Percentiles rank a stretch among this genome's conserved stretches.
phyloP scores from a whole-genome alignment of 2,888 invertebrate genomes.

The Lampropteryx suffumata region DNA sequence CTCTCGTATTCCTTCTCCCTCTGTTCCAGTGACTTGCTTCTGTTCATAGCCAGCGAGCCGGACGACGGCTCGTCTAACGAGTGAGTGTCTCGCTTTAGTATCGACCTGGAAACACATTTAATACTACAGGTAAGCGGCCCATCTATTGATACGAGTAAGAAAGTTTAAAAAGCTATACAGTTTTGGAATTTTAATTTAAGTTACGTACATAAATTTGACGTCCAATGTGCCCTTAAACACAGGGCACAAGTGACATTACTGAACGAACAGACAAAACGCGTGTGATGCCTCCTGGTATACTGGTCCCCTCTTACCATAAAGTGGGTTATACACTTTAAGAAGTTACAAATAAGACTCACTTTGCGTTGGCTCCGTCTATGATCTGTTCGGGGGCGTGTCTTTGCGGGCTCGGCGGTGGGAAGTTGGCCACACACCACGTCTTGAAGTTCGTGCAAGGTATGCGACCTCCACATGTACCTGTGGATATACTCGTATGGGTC shows the following conservation, averaged over 20 bases:
- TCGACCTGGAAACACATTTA: conserved; percentile 89
- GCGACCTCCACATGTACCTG: conserved; percentile 70
- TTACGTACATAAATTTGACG: no score
- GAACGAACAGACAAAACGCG: no score
- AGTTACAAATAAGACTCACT: conserved; percentile 42
- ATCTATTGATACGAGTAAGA: no score
- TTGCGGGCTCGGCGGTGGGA: conserved; percentile 65
- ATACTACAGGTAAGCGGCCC: no score
- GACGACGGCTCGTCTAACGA: conserved; percentile 88
- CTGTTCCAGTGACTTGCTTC: conserved; percentile 94
- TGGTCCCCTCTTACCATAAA: no score
- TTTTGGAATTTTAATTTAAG: no score
- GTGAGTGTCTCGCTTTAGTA: conserved; percentile 91
- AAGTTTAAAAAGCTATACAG: no score
- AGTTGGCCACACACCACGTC: conserved; percentile 66
- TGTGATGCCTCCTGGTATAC: no score
- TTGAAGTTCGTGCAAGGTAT: conserved; percentile 72
- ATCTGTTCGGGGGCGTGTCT: conserved; percentile 40
- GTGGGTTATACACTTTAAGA: no score
- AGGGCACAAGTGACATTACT: no score
- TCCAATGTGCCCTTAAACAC: no score
- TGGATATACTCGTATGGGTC: no score
- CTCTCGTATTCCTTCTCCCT: conserved; percentile 95
- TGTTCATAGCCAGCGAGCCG: conserved; percentile 44
- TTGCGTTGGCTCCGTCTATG: conserved; percentile 46